Evolutionary conservation across 2,888 invertebrate species (phyloP).

Genomic region (Microctonus hyperodae): DNA sequence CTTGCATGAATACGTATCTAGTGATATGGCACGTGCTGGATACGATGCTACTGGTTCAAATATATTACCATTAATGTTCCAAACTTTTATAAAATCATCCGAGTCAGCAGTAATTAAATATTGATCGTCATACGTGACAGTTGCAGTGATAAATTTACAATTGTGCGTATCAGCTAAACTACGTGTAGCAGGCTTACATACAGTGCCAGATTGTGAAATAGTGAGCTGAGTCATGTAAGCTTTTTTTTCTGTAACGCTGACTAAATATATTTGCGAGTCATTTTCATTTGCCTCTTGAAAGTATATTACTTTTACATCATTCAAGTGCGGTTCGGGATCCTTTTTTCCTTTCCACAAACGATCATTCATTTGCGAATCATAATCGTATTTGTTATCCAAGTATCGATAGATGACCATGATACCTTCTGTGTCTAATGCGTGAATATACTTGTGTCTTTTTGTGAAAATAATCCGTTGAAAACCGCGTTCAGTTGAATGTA

Average conservation of each 20-base stretch:
- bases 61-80: slow-evolving; percentile 53
- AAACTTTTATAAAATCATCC: slow-evolving; percentile 61
- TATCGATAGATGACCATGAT: slow-evolving; percentile 42
- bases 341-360: slow-evolving; percentile 25
- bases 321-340: slow-evolving; percentile 25
- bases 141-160: slow-evolving; percentile 45
- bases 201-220: slow-evolving; percentile 33
- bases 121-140: slow-evolving; percentile 61
- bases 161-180: slow-evolving; percentile 41
- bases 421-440: slow-evolving; percentile 52
- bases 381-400: slow-evolving; percentile 3
- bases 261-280: slow-evolving; percentile 44
- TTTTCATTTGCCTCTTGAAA: slow-evolving; percentile 40
- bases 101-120: slow-evolving; percentile 63
- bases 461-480: slow-evolving; percentile 44
- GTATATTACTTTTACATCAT: slow-evolving; percentile 47
- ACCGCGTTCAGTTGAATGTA: slow-evolving; percentile 27
- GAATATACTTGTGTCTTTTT: slow-evolving; percentile 43
- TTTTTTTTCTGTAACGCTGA: slow-evolving; percentile 53
- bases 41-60: slow-evolving; percentile 50
- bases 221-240: slow-evolving; percentile 35
- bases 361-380: slow-evolving; percentile 45
- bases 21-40: slow-evolving; percentile 51
- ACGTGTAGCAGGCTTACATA: background rate
- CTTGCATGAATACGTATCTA: slow-evolving; percentile 57